phyloP scores from a whole-genome alignment of 2,888 invertebrate species.

The Drosophila quasianomalipes region DNA sequence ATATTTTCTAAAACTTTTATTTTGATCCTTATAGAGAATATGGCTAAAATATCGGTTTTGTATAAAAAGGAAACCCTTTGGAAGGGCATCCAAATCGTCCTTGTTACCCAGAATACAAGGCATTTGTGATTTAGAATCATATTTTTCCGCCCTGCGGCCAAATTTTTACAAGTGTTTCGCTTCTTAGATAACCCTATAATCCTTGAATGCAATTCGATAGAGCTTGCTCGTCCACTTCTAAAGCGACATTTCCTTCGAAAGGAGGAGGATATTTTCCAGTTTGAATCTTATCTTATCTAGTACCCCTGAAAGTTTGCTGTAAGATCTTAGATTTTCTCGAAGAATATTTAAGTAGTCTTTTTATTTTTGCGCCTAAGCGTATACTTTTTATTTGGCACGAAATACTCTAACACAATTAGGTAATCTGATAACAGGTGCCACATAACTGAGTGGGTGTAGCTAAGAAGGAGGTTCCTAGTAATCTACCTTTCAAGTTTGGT shows the following conservation, averaged over 20 bases:
- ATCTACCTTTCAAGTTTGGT: neutral
- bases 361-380: neutral
- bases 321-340: neutral
- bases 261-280: too few species aligned
- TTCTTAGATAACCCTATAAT: neutral
- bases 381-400: neutral
- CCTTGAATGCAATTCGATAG: neutral
- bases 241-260: neutral
- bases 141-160: neutral
- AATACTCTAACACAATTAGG: too few species aligned
- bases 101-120: neutral
- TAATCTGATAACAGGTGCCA: too few species aligned
- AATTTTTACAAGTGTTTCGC: neutral
- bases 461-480: neutral
- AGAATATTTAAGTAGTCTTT: neutral
- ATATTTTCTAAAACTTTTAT: constrained; percentile 9
- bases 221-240: neutral
- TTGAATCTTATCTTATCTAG: neutral
- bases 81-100: neutral
- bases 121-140: neutral
- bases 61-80: neutral
- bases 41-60: neutral
- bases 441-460: too few species aligned
- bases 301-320: neutral
- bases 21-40: neutral